phyloP scores from a whole-genome alignment of 2,888 invertebrate genomes.

The Agrenia bidenticulata region DNA sequence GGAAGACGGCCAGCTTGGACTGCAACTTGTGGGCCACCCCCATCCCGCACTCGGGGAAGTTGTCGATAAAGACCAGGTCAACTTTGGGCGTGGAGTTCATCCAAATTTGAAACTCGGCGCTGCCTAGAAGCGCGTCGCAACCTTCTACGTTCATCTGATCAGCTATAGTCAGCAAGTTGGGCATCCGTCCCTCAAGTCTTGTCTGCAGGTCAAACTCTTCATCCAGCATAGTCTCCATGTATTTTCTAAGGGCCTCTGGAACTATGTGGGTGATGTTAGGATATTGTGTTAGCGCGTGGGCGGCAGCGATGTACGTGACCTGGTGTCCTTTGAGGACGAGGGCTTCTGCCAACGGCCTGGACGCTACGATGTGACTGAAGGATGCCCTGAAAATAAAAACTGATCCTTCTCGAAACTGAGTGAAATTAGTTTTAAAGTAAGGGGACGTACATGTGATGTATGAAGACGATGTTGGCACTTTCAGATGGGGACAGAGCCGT shows the following conservation, averaged over 20 bases:
- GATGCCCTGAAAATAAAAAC: background rate
- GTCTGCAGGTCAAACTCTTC: too few species aligned
- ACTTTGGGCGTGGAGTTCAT: background rate
- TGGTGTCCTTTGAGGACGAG: background rate
- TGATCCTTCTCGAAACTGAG: too few species aligned
- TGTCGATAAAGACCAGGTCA: background rate
- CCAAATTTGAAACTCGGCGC: background rate
- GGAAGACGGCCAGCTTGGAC: background rate
- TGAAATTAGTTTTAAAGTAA: too few species aligned
- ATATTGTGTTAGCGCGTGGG: background rate
- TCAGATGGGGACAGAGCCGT: too few species aligned
- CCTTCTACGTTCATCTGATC: background rate
- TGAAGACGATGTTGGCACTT: too few species aligned
- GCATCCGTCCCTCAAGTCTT: too few species aligned
- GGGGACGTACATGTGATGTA: too few species aligned
- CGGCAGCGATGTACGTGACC: background rate
- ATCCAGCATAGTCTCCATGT: background rate
- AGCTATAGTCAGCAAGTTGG: too few species aligned
- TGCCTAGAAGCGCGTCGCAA: background rate
- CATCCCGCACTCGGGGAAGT: background rate
- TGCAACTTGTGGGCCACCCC: background rate
- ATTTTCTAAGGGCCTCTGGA: background rate
- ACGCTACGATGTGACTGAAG: background rate
- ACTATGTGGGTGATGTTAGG: background rate
- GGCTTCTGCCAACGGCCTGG: background rate